Evolutionary conservation across 2,113 vertebrate genomes (phyloP), one percentile per base, ranked within the genome.

Genomic region (Piliocolobus tephrosceles): DNA sequence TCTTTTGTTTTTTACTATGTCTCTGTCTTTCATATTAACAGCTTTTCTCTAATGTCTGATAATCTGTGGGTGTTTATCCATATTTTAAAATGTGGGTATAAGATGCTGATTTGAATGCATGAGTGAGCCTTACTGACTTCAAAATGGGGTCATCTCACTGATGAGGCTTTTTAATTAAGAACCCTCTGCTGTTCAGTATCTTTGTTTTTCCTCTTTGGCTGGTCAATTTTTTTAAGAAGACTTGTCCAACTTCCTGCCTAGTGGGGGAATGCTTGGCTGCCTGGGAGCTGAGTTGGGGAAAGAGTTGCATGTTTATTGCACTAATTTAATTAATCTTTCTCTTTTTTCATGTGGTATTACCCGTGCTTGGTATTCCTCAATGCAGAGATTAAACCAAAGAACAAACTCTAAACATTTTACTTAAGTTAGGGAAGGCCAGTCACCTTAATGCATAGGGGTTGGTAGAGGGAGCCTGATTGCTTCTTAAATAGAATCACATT

Each of bases 61-160:
- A 76, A 70, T 78, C 20, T 90, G 61, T 66, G 58, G 61, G 45
- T 57, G 6, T 87, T 97, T 90, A 66, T 88, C 52, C 47, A 11
- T 72, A 78, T 86, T 91, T 96, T 47, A 92, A 93, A 97, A 76
- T 97, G 16, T 82, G 52, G 10, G 2, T 7, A 43, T 87, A 80
- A 47, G 79, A 93, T 43, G 9, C 45, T 91, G 79, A 66, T 94
- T 30, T 93, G 43, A 81, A 91, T 78, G 23, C 32, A 45, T 76
- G 64, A 83, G 11, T 85, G 14, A 12, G 6, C 55, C 32, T 92
- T 83, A 6, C 64, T 87, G 61, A 86, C 40, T 80, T 84, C 20
- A 57, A 12, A 43, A 43, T 32, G 70, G 43, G 2, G 14, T 76
- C 6, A 72, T 70, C 30, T 87, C 25, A 47, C 38, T 32, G 35